A percentile compares a stretch with the other conserved stretches of the same genome.
These are phyloP conservation scores for Halcyon badia DNA, from an alignment of 2,797 vertebrate genomes.

Conservation along the genomic window DNA sequence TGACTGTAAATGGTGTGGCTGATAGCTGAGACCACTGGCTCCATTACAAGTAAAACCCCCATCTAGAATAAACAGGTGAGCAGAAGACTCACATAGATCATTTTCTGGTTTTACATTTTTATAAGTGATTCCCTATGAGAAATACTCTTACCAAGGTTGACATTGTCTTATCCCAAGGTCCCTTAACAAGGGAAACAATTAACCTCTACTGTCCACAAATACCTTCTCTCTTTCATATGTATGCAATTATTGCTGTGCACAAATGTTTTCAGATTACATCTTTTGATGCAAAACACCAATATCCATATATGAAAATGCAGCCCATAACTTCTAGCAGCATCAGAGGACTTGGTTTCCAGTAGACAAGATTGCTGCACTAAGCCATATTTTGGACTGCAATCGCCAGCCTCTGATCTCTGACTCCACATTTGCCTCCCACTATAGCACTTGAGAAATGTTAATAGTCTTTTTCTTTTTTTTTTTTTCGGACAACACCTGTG, in stretches of 20 bases:
- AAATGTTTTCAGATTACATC: background rate
- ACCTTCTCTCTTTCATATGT: background rate
- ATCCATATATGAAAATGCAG: background rate
- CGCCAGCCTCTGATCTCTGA: conserved; percentile 17
- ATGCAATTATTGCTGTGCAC: background rate
- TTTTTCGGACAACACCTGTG: background rate
- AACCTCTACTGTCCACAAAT: background rate
- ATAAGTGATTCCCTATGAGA: background rate
- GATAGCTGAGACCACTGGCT: conserved; percentile 54
- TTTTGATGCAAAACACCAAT: background rate
- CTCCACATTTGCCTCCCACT: background rate
- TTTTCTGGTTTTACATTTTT: background rate
- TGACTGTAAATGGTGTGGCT: conserved; percentile 65
- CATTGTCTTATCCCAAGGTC: background rate
- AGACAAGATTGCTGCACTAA: background rate
- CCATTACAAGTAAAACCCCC: conserved; percentile 40
- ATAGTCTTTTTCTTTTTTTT: background rate
- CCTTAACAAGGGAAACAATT: background rate
- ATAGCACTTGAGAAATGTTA: background rate
- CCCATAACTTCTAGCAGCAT: background rate
- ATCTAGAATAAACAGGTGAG: conserved; percentile 42
- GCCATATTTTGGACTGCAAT: background rate
- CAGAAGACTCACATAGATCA: background rate
- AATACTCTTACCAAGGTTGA: background rate
- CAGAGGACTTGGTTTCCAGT: background rate